Base-by-base conservation (phyloP, 2,797 vertebrate species). In the Sparidentex hasta region DNA sequence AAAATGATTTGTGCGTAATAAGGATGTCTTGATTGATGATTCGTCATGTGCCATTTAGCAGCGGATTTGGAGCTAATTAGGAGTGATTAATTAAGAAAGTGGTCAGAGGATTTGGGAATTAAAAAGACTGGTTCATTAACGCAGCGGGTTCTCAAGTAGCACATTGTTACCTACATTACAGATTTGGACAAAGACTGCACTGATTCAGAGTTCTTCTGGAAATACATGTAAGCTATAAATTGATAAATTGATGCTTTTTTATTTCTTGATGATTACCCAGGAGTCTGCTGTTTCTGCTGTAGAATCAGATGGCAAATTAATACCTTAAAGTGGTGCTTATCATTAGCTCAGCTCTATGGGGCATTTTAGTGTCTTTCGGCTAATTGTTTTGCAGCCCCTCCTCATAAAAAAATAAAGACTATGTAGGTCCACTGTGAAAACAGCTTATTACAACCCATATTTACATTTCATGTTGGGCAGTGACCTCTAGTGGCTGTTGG, bases 1-100 rank as follows among this genome's bases (percentile, higher is more conserved):
- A 11, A 71, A 78, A 17, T 59, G 25, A 50, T 58, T 55, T 51
- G 61, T 61, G 51, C 4, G 0, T 23, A 66, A 59, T 76, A 74
- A 81, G 29, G 68, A 76, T 61, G 74, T 70, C 52, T 58, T 76
- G 70, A 85, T 75, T 74, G 66, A 89, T 82, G 65, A 69, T 71
- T 67, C 17, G 3, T 59, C 48, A 54, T 72, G 63, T 81, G 65
- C 29, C 71, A 74, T 83, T 81, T 64, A 78, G 74, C 61, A 76
- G 59, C 63, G 76, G 75, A 88, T 80, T 84, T 44, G 11, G 65
- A 76, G 55, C 74, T 76, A 81, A 85, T 86, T 78, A 82, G 17
- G 27, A 57, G 57, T 68, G 50, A 87, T 83, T 77, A 66, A 82
- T 74, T 83, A 65, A 58, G 41, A 79, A 87, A 80, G 52, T 65